Percentiles rank a stretch among this genome's conserved stretches.
phyloP scores from a whole-genome alignment of 2,797 vertebrate species.

The Hybognathus amarus region DNA sequence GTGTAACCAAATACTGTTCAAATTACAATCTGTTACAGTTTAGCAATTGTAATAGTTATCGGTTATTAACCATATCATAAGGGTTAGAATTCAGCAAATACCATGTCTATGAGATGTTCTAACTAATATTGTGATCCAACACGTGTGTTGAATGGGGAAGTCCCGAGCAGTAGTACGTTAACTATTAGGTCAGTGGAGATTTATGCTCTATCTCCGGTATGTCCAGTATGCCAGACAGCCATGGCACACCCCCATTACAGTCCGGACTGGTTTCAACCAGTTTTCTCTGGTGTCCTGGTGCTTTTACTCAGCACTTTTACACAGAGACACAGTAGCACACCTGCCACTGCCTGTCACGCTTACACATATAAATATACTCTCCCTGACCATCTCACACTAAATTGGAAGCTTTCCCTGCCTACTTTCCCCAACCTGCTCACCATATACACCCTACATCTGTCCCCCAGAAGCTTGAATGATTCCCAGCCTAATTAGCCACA shows the following conservation, averaged over 20 bases:
- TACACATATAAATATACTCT: slow-evolving; percentile 34
- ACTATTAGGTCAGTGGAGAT: slow-evolving; percentile 63
- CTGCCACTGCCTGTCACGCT: slow-evolving; percentile 72
- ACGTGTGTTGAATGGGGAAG: slow-evolving; percentile 9
- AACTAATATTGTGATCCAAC: not conserved
- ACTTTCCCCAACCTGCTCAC: slow-evolving; percentile 59
- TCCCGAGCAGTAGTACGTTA: slow-evolving; percentile 16
- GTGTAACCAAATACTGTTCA: no score
- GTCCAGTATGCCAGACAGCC: slow-evolving; percentile 45
- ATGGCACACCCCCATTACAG: slow-evolving; percentile 49
- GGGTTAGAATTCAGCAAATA: not conserved
- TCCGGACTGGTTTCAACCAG: slow-evolving; percentile 64
- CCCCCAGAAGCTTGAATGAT: slow-evolving; percentile 59
- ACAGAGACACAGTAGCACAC: slow-evolving; percentile 72
- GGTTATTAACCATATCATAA: not conserved
- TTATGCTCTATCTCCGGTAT: slow-evolving; percentile 54
- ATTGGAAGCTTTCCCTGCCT: slow-evolving; percentile 52
- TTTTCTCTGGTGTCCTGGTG: slow-evolving; percentile 53
- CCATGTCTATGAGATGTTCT: not conserved
- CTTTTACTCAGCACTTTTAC: slow-evolving; percentile 71
- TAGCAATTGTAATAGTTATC: not conserved
- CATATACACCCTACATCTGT: slow-evolving; percentile 67
- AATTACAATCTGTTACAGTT: no score
- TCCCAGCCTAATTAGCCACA: slow-evolving; percentile 52
- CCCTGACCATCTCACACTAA: slow-evolving; percentile 32